A percentile compares a stretch with the other conserved stretches of the same genome.
Conservation (phyloP, 2,113 vertebrate genomes). For the Spilogale gracilis region DNA sequence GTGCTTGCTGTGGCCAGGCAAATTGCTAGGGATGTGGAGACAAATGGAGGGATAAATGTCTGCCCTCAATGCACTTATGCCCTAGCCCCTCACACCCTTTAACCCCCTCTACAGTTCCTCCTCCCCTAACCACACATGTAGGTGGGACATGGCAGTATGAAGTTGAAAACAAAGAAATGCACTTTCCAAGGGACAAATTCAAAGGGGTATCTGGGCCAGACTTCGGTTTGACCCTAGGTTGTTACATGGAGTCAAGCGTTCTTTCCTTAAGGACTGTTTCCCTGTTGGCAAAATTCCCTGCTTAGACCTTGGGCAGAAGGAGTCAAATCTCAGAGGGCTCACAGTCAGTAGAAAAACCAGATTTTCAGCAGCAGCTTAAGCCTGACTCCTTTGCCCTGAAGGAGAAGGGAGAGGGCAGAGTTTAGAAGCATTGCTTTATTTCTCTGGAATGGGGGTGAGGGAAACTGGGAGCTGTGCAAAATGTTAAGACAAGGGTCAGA, state of each 20-base stretch:
- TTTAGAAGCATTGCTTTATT: neutral
- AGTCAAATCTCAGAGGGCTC: neutral
- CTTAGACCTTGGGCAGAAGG: neutral
- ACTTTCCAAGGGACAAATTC: neutral
- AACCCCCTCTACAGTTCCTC: neutral
- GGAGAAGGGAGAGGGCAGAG: neutral
- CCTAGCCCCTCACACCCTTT: neutral
- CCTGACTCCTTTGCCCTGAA: neutral
- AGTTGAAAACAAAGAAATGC: constrained; percentile 44
- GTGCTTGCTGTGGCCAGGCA: neutral
- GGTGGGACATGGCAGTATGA: neutral
- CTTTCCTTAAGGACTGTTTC: constrained; percentile 13
- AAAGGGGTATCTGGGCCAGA: neutral
- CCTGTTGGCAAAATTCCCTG: neutral
- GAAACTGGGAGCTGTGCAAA: neutral
- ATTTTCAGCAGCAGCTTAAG: neutral
- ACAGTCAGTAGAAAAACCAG: neutral
- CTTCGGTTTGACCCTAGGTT: neutral
- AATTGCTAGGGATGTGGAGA: neutral
- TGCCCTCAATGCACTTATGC: neutral
- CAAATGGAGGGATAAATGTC: neutral
- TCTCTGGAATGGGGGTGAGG: neutral
- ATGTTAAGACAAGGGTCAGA: neutral
- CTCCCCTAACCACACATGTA: neutral
- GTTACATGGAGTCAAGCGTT: neutral